Evolutionary conservation across 2,888 invertebrate species (phyloP).

Genomic region (Spicauda simplicius): DNA sequence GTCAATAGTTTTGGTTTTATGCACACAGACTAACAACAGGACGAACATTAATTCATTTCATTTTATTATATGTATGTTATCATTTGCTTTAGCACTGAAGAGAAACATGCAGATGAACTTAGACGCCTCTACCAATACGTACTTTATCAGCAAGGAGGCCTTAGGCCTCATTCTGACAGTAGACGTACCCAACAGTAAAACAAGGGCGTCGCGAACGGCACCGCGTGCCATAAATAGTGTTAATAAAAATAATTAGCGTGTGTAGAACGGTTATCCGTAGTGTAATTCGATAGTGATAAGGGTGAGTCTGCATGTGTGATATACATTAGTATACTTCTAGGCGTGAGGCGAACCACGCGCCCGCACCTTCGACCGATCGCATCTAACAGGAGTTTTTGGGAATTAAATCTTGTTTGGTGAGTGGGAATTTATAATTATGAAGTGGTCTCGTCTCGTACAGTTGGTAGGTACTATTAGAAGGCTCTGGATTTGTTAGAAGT

Average conservation of each 20-base stretch:
- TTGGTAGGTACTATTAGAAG: not conserved
- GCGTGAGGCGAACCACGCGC: not conserved
- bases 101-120: no score
- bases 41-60: no score
- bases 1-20: no score
- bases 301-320: not conserved
- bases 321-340: conserved; percentile 4
- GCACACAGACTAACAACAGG: no score
- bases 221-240: not conserved
- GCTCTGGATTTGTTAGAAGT: no score
- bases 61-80: no score
- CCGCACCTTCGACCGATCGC: not conserved
- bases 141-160: no score
- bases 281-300: conserved; percentile 24
- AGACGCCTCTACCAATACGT: no score
- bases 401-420: not conserved
- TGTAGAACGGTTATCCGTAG: conserved; percentile 9
- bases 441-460: not conserved
- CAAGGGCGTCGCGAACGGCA: not conserved
- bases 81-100: no score
- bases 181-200: no score
- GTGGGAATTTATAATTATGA: not conserved
- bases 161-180: no score
- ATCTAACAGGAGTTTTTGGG: not conserved
- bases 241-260: not conserved